Evolutionary conservation across 2,888 invertebrate genomes (phyloP).

Genomic region (Netelia fuscicornis): DNA sequence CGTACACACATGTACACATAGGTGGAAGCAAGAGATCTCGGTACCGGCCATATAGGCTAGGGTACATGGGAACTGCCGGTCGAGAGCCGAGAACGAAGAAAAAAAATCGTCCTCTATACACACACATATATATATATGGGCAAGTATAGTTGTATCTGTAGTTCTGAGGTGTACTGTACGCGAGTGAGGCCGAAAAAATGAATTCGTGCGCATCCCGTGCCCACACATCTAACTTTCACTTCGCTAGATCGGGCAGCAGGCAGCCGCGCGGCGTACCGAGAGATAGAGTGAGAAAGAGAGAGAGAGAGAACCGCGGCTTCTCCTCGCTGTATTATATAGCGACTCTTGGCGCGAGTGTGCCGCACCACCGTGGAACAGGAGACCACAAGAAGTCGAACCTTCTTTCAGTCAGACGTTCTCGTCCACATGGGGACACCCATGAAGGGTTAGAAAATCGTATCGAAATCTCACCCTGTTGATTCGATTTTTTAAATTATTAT

Average conservation of each 20-base stretch:
- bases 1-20: conserved; percentile 45
- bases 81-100: conserved; percentile 55
- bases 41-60: conserved; percentile 82
- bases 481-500: neutral
- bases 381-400: conserved; percentile 19
- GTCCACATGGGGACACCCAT: conserved; percentile 24
- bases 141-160: conserved; percentile 1
- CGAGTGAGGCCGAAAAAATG: conserved; percentile 83
- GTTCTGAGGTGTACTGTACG: conserved; percentile 69
- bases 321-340: conserved; percentile 25
- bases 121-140: neutral
- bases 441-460: neutral
- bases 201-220: conserved; percentile 85
- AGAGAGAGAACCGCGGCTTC: conserved; percentile 30
- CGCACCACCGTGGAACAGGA: conserved; percentile 41
- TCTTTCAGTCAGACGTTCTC: conserved; percentile 14
- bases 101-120: conserved; percentile 61
- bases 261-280: no score
- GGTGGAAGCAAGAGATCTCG: conserved; percentile 72
- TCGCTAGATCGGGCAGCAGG: conserved; percentile 81
- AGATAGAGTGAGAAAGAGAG: no score
- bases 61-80: conserved; percentile 83
- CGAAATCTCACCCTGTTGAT: neutral
- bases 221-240: conserved; percentile 85
- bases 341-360: conserved; percentile 14